Conservation (phyloP, 2,888 invertebrate species). For the Eristalinus sepulchralis region DNA sequence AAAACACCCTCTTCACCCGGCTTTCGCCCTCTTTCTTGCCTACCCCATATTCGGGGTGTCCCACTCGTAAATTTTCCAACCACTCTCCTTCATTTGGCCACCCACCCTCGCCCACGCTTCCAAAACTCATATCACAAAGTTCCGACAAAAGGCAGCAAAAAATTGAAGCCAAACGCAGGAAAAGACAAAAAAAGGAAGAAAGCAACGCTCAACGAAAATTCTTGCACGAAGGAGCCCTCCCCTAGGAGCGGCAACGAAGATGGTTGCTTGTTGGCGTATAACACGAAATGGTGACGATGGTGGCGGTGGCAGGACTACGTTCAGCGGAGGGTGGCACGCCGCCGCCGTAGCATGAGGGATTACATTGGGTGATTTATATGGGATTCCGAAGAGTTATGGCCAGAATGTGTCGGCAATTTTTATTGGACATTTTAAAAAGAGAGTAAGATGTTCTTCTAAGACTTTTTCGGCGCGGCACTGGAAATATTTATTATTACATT, state of each 20-base stretch:
- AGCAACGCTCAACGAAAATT: slow-evolving; percentile 41
- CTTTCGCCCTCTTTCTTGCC: not conserved
- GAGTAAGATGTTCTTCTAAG: slow-evolving; percentile 80
- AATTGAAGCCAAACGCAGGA: slow-evolving; percentile 51
- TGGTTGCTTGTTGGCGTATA: slow-evolving; percentile 42
- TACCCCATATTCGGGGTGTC: not conserved
- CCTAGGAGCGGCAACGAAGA: slow-evolving; percentile 54
- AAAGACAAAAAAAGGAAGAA: slow-evolving; percentile 39
- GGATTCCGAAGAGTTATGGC: slow-evolving; percentile 82
- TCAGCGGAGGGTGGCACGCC: slow-evolving; percentile 76
- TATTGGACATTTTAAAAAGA: slow-evolving; percentile 82
- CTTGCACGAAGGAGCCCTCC: slow-evolving; percentile 59
- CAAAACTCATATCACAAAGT: slow-evolving; percentile 64
- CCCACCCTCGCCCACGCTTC: slow-evolving; percentile 9
- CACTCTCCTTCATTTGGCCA: slow-evolving; percentile 8
- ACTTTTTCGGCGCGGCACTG: slow-evolving; percentile 73
- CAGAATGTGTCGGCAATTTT: slow-evolving; percentile 82
- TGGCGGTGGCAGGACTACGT: slow-evolving; percentile 46
- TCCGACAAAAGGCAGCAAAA: slow-evolving; percentile 42
- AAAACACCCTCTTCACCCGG: slow-evolving; percentile 37
- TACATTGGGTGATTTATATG: slow-evolving; percentile 81
- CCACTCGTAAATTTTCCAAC: slow-evolving; percentile 56
- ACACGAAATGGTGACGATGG: slow-evolving; percentile 27
- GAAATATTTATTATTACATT: slow-evolving; percentile 71
- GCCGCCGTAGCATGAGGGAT: slow-evolving; percentile 81